Conservation (phyloP, 37 sponge, comb jelly and placozoan species). For the Diacarnus erythraeanus region DNA sequence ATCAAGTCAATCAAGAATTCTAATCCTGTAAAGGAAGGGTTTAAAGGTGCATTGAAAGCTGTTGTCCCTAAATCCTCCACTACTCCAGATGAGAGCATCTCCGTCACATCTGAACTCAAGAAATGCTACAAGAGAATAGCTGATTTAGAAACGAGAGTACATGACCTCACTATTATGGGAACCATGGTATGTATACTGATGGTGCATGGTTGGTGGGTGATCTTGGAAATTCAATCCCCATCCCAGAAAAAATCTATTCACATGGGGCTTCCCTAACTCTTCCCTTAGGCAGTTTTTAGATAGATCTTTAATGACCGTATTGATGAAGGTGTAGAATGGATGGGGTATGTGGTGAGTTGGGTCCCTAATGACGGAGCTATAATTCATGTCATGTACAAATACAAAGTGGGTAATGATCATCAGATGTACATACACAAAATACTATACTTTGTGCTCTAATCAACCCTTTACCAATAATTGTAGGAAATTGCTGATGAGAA, state of each 20-base stretch:
- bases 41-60: not conserved
- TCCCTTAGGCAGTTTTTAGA: no score
- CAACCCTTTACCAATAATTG: not conserved
- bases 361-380: no score
- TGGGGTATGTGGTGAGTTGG: no score
- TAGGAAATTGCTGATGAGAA: conserved; percentile 34
- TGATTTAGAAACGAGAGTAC: conserved; percentile 37
- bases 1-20: not conserved
- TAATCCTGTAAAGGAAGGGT: not conserved
- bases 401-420: no score
- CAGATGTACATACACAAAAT: no score
- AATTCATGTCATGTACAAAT: no score
- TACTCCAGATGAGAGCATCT: conserved; percentile 5
- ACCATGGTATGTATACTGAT: not conserved
- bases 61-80: not conserved
- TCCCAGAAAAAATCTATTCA: no score
- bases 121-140: conserved; percentile 35
- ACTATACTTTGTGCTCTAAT: not conserved
- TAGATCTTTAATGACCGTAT: no score
- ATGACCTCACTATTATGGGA: conserved; percentile 24
- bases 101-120: not conserved
- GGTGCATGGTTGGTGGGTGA: not conserved
- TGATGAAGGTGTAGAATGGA: no score
- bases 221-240: no score
- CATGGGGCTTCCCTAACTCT: no score